A percentile compares a stretch with the other conserved stretches of the same genome.
Conservation (phyloP, 2,797 vertebrate species). For the Streptopelia turtur region DNA sequence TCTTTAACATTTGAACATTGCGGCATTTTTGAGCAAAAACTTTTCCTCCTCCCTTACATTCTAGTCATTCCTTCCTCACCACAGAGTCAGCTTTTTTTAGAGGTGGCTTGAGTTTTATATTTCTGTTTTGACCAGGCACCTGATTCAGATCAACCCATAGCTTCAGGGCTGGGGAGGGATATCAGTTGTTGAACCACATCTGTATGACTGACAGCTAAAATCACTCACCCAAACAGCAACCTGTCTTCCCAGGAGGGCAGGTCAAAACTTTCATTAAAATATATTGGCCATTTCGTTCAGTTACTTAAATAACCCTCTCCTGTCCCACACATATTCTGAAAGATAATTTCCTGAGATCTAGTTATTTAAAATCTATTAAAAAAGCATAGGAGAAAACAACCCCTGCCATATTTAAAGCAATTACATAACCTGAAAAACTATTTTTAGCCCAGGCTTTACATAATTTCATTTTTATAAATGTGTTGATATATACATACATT, state of each 20-base stretch:
- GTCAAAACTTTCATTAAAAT: background rate
- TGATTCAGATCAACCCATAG: background rate
- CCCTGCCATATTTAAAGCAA: background rate
- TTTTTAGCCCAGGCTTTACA: background rate
- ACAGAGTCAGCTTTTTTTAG: background rate
- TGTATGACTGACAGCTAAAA: background rate
- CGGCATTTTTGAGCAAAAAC: background rate
- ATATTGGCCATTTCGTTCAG: background rate
- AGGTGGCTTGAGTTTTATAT: background rate
- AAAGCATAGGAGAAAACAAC: background rate
- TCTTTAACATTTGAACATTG: background rate
- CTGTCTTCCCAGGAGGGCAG: background rate
- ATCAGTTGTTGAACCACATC: background rate
- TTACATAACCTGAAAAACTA: background rate
- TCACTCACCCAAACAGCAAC: background rate
- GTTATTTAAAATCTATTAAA: background rate
- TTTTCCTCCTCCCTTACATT: background rate
- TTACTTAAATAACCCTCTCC: background rate
- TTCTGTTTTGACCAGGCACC: background rate
- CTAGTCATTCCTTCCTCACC: background rate
- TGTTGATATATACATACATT: background rate
- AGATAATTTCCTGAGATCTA: background rate
- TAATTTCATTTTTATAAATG: background rate
- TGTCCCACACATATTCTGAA: background rate
- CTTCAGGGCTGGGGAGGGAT: background rate